Evolutionary conservation across 2,113 vertebrate species (phyloP).

Genomic region (Callocephalon fimbriatum): DNA sequence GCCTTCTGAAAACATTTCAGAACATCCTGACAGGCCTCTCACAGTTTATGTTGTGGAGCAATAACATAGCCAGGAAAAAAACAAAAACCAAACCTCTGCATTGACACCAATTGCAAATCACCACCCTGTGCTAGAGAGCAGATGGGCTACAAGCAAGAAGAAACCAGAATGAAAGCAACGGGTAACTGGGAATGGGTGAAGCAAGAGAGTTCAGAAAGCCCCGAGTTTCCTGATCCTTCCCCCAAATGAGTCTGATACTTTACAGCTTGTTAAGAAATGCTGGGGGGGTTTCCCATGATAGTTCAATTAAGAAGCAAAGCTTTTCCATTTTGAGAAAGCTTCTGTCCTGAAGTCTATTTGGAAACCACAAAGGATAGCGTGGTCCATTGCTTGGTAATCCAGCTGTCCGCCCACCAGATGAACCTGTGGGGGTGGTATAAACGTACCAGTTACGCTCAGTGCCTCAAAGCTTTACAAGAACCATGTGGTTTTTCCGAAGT

Average conservation of each 20-base stretch:
- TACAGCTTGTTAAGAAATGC: not conserved
- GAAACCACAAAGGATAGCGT: not conserved
- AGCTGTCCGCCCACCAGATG: not conserved
- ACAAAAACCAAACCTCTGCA: not conserved
- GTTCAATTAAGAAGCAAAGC: not conserved
- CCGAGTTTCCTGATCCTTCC: not conserved
- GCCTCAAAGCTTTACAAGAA: not conserved
- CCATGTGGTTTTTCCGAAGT: not conserved
- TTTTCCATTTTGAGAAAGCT: not conserved
- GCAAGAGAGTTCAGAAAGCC: not conserved
- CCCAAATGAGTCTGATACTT: not conserved
- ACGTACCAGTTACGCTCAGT: fast-evolving
- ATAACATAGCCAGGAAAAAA: not conserved
- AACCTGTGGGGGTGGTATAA: not conserved
- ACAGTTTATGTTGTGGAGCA: not conserved
- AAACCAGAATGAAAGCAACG: not conserved
- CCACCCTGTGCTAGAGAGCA: not conserved
- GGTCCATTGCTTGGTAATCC: not conserved
- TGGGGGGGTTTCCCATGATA: fast-evolving
- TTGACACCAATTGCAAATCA: not conserved
- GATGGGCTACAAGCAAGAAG: not conserved
- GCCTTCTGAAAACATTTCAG: not conserved
- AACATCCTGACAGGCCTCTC: not conserved
- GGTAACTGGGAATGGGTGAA: not conserved
- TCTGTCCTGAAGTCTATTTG: not conserved